Evolutionary conservation across 2,888 invertebrate genomes (phyloP).

Genomic region (Sclerodermus sp.): DNA sequence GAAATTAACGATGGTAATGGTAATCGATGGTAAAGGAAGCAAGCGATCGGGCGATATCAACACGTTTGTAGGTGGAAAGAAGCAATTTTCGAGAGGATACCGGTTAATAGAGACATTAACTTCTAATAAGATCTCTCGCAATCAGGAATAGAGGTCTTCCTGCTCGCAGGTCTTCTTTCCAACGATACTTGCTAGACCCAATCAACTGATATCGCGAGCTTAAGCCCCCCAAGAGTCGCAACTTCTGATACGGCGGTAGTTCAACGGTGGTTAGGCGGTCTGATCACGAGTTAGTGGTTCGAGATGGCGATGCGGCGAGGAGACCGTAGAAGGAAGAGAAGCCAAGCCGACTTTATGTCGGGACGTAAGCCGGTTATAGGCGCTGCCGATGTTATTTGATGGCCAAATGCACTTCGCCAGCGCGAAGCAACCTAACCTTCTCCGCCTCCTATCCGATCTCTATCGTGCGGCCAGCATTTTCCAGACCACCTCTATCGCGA

Average conservation of each 20-base stretch:
- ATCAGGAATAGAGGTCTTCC: background rate
- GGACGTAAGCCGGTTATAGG: slow-evolving; percentile 58
- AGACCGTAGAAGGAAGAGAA: slow-evolving; percentile 36
- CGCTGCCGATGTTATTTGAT: slow-evolving; percentile 58
- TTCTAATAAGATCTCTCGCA: background rate
- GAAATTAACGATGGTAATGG: too few relatives aligned
- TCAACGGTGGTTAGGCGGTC: slow-evolving; percentile 47
- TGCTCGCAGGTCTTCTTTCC: slow-evolving; percentile 14
- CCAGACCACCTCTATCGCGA: slow-evolving; percentile 17
- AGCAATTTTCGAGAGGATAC: too few relatives aligned
- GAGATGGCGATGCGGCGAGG: slow-evolving; percentile 37
- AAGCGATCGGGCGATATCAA: too few relatives aligned
- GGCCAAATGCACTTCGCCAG: slow-evolving; percentile 56
- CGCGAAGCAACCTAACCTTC: slow-evolving; percentile 38
- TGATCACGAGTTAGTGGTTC: slow-evolving; percentile 58
- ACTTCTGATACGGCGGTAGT: slow-evolving; percentile 53
- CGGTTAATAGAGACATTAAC: too few relatives aligned
- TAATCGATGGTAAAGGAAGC: too few relatives aligned
- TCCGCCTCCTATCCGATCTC: slow-evolving; percentile 39
- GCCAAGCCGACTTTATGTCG: slow-evolving; percentile 55
- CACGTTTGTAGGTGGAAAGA: too few relatives aligned
- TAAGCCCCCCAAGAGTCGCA: slow-evolving; percentile 50
- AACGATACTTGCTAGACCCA: slow-evolving; percentile 43
- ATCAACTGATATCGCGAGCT: slow-evolving; percentile 56
- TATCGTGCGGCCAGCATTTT: slow-evolving; percentile 40